Evolutionary conservation across 1,140 invertebrate species (phyloP).

Genomic region (Neodiprion pinetum): DNA sequence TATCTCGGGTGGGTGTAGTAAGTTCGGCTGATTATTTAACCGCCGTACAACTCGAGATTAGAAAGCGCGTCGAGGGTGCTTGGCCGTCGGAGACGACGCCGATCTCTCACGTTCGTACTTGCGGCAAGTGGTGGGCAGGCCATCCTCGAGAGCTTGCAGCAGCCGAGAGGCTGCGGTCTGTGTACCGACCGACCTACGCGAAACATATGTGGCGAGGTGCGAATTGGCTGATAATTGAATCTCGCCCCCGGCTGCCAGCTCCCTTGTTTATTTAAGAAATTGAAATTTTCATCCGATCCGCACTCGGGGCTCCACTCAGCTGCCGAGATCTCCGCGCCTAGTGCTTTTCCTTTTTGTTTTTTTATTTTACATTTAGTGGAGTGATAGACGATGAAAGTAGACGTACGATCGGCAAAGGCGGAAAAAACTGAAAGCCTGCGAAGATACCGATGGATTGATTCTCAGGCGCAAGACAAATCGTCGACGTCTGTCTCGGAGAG

Average conservation of each 20-base stretch:
- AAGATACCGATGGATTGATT: neutral
- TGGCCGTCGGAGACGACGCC: too few relatives aligned
- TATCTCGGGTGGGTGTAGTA: neutral
- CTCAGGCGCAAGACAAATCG: neutral
- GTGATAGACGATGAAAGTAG: too few relatives aligned
- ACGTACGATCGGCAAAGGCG: neutral
- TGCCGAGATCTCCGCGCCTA: too few relatives aligned
- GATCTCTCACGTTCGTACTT: too few relatives aligned
- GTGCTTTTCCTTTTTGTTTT: too few relatives aligned
- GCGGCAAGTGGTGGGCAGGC: too few relatives aligned
- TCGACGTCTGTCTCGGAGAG: neutral
- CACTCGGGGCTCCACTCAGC: too few relatives aligned
- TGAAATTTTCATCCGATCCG: neutral
- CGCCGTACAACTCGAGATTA: neutral
- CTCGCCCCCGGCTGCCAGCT: neutral
- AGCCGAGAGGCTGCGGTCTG: too few relatives aligned
- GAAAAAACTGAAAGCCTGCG: neutral
- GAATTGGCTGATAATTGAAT: conserved; percentile 6
- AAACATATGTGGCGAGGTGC: neutral
- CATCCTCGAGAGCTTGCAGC: too few relatives aligned
- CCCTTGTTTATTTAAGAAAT: neutral
- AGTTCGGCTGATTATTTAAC: conserved; percentile 2
- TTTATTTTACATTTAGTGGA: too few relatives aligned
- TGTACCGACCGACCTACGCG: too few relatives aligned
- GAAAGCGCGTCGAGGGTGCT: too few relatives aligned